These are phyloP conservation scores for Drosophila limbata DNA, from an alignment of 2,888 invertebrate genomes.

Conservation along the genomic window DNA sequence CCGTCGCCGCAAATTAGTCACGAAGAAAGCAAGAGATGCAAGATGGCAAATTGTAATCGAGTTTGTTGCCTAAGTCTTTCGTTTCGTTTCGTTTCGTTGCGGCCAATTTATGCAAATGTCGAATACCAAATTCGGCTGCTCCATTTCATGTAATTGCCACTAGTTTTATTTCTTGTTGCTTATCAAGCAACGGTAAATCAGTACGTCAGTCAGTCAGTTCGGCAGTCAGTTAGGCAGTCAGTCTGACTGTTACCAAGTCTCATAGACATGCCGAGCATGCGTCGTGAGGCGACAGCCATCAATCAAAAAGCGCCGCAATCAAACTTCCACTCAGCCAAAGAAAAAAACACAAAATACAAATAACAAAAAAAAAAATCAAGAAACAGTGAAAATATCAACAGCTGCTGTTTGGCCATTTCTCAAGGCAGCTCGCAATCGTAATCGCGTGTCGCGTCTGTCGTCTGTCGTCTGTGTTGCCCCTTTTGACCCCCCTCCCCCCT, in stretches of 20 bases:
- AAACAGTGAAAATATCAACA: slow-evolving; percentile 59
- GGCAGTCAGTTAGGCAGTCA: slow-evolving; percentile 12
- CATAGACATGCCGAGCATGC: slow-evolving; percentile 73
- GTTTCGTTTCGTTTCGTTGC: slow-evolving; percentile 53
- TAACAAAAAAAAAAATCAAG: slow-evolving; percentile 15
- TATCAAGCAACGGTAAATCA: slow-evolving; percentile 75
- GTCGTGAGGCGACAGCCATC: slow-evolving; percentile 77
- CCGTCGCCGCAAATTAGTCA: slow-evolving; percentile 68
- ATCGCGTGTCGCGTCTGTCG: slow-evolving; percentile 52
- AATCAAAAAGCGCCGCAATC: slow-evolving; percentile 71
- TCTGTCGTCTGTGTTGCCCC: slow-evolving; percentile 1
- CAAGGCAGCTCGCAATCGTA: slow-evolving; percentile 29
- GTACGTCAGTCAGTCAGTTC: slow-evolving; percentile 62
- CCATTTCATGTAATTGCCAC: slow-evolving; percentile 76
- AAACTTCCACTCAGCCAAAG: slow-evolving; percentile 30
- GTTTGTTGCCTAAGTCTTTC: slow-evolving; percentile 73
- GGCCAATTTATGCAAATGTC: slow-evolving; percentile 74
- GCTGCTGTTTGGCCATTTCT: slow-evolving; percentile 46
- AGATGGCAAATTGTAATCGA: slow-evolving; percentile 54
- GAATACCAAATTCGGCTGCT: slow-evolving; percentile 59
- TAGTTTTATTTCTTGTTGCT: slow-evolving; percentile 43
- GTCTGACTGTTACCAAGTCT: slow-evolving; percentile 27
- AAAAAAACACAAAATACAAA: slow-evolving; percentile 17
- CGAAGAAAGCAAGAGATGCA: slow-evolving; percentile 61
- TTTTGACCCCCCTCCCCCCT: neutral